Conservation (phyloP, 2,113 vertebrate genomes). For the Burhinus oedicnemus region DNA sequence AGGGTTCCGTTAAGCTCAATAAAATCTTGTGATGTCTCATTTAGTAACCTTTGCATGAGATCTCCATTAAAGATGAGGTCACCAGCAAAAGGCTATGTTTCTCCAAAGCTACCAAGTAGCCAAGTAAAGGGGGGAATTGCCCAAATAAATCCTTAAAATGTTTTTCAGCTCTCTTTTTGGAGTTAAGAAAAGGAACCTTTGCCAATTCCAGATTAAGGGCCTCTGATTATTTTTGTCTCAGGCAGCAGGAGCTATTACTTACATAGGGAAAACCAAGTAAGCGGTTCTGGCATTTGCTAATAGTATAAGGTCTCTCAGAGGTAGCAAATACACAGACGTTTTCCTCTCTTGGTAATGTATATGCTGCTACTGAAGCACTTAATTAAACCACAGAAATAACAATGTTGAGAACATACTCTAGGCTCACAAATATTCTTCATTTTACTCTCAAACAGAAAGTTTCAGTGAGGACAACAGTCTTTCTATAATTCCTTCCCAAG, state of each 20-base stretch:
- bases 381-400: constrained; percentile 25
- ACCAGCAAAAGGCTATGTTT: neutral
- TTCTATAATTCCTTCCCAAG: neutral
- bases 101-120: neutral
- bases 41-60: neutral
- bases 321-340: neutral
- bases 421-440: neutral
- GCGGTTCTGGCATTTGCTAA: constrained; percentile 3
- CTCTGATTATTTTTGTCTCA: neutral
- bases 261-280: neutral
- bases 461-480: neutral
- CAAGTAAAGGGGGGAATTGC: neutral
- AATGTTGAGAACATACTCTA: neutral
- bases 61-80: neutral
- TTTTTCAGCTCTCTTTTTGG: neutral
- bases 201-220: neutral
- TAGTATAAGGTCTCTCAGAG: neutral
- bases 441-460: neutral
- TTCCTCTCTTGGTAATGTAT: neutral
- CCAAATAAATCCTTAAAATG: neutral
- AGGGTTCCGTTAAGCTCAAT: neutral
- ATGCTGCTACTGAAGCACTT: neutral
- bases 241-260: neutral
- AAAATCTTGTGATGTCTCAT: neutral
- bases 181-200: neutral